These are phyloP conservation scores for Triplophysa bombifrons DNA, from an alignment of 2,797 vertebrate species.

Conservation along the genomic window DNA sequence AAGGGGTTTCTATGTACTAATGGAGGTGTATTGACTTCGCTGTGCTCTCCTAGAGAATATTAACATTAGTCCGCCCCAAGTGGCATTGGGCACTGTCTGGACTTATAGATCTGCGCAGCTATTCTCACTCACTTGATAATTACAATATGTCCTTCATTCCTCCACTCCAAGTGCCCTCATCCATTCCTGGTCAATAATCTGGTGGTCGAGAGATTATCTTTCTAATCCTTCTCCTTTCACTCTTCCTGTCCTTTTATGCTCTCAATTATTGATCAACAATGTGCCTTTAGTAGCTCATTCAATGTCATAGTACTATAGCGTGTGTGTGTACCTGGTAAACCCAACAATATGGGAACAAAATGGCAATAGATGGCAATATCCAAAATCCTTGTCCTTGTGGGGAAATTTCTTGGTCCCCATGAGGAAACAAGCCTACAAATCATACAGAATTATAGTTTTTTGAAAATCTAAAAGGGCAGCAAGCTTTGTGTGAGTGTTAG, in stretches of 20 bases:
- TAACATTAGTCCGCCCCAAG: constrained; percentile 77
- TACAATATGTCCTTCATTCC: constrained; percentile 33
- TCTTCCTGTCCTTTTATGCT: constrained; percentile 61
- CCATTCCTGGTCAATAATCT: constrained; percentile 31
- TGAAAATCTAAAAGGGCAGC: too few species aligned
- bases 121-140: constrained; percentile 34
- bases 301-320: constrained; percentile 77
- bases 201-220: constrained; percentile 35
- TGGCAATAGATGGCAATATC: too few species aligned
- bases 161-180: constrained; percentile 9
- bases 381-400: too few species aligned
- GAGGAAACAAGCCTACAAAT: too few species aligned
- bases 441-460: too few species aligned
- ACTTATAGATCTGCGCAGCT: constrained; percentile 12
- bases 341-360: too few species aligned
- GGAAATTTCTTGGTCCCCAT: too few species aligned
- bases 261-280: constrained; percentile 76
- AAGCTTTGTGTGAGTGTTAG: too few species aligned
- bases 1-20: constrained; percentile 75
- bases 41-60: constrained; percentile 77
- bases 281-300: constrained; percentile 76
- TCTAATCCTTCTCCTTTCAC: constrained; percentile 68
- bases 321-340: constrained; percentile 60
- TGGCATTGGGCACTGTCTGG: constrained; percentile 67
- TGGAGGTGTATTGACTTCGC: constrained; percentile 89